These are phyloP conservation scores for Thryonomys swinderianus DNA, from an alignment of 2,113 vertebrate species.

Conservation along the genomic window DNA sequence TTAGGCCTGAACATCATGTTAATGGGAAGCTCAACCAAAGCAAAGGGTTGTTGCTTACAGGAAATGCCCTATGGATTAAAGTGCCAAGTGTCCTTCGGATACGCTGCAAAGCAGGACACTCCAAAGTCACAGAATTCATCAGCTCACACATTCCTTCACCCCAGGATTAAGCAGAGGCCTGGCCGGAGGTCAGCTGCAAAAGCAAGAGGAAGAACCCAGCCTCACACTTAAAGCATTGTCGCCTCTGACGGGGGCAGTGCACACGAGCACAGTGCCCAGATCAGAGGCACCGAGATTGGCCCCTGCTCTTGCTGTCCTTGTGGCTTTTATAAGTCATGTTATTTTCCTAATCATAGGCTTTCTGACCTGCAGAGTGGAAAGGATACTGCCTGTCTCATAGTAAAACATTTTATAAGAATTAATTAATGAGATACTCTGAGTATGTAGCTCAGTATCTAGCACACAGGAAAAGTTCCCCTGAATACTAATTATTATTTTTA, in stretches of 20 bases:
- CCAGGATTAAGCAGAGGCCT: accelerated
- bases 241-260: accelerated
- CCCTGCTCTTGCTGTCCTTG: accelerated
- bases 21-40: not conserved
- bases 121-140: accelerated
- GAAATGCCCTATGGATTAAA: not conserved
- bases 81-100: accelerated
- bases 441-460: accelerated
- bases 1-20: not conserved
- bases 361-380: not conserved
- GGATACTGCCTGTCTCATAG: accelerated
- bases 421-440: not conserved
- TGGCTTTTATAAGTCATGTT: not conserved
- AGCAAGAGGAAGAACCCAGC: accelerated
- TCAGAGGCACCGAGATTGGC: accelerated
- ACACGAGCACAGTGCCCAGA: accelerated
- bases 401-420: not conserved
- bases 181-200: accelerated
- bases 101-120: accelerated
- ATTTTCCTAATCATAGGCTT: not conserved
- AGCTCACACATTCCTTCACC: accelerated
- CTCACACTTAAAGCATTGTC: accelerated
- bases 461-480: not conserved
- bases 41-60: not conserved
- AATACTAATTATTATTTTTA: not conserved